Evolutionary conservation across 2,113 vertebrate genomes (phyloP), one percentile per base, ranked within the genome.

Genomic region (Micromys minutus): DNA sequence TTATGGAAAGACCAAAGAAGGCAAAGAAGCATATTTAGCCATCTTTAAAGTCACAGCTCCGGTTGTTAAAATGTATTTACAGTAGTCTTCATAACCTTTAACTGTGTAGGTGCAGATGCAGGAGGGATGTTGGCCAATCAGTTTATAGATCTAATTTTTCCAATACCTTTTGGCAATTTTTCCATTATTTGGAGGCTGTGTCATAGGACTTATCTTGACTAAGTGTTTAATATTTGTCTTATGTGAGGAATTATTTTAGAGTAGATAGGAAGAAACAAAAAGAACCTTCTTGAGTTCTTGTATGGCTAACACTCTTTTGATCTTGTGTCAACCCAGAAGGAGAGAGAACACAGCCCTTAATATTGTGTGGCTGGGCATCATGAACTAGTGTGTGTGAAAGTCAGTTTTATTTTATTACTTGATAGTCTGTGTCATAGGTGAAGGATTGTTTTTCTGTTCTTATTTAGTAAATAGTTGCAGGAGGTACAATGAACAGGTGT

Each of bases 1-100:
- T 75, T 97, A 4, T 91, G 63, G 72, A 96, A 95, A 85, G 77
- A 91, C 92, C 76, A 75, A 86, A 91, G 80, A 86, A 91, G 80
- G 55, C 75, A 90, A 88, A 84, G 81, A 79, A 75, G 42, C 83
- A 57, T 81, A 88, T 67, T 93, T 57, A 67, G 55, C 59, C 71
- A 50, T 92, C 52, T 88, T 84, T 84, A 93, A 84, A 93, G 52
- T 91, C 91, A 15, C 42, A 81, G 86, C 88, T 93, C 71, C 86
- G 50, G 90, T 42, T 94, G 39, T 85, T 91, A 77, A 93, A 95
- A 88, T 71, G 12, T 79, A 79, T 50, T 91, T 45, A 86, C 5
- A 55, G 1, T 45, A 42, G 71, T 85, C 42, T 79, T n/a, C 19
- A 7, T 75, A 93, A 55, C 16, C 12, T 88, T 94, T 34, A 93